Evolutionary conservation across 2,797 vertebrate species (phyloP), one percentile per base, ranked within the genome.

Genomic region (Mormyrus proboscirostris): DNA sequence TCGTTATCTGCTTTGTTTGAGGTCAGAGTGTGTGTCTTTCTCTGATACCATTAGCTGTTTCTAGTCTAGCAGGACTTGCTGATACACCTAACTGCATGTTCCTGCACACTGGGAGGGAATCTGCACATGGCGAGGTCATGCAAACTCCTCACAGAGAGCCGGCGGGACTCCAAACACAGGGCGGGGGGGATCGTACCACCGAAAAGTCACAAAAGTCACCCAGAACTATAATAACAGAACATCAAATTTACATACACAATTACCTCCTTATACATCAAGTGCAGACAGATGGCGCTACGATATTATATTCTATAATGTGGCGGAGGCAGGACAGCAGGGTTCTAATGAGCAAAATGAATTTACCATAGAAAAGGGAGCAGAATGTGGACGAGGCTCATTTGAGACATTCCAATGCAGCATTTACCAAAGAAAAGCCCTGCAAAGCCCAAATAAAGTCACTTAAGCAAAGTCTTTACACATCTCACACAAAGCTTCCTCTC

Each of bases 201-300:
- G n/a, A 79, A 79, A 44, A 79, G 73, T 79, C 73, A 79, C 38
- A 79, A 79, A 79, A 79, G 73, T 79, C 73, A 79, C 38, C 69
- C 38, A 76, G 69, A 76, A 76, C 33, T 76, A 41, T 76, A 76
- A 79, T 41, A 79, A 41, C 33, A 44, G 16, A 79, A 79, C 73
- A 79, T 79, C 33, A 79, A 8, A 79, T 79, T 79, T 79, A 25
- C 73, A 79, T 79, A 79, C 73, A 79, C 38, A 79, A 44, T 79
- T 44, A 44, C 14, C 73, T 16, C 73, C 73, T 79, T 79, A 79
- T 79, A 79, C 38, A 79, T 79, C 38, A 44, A 79, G 73, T 79
- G 73, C 38, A 79, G 16, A 79, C 73, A 79, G 73, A 79, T 79
- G 73, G 73, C 16, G 16, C 33, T 79, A 79, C 2, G 16, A 44